Percentiles rank a stretch among this genome's conserved stretches.
phyloP scores from a whole-genome alignment of 2,888 invertebrate species.

The Galerucella nymphaeae region DNA sequence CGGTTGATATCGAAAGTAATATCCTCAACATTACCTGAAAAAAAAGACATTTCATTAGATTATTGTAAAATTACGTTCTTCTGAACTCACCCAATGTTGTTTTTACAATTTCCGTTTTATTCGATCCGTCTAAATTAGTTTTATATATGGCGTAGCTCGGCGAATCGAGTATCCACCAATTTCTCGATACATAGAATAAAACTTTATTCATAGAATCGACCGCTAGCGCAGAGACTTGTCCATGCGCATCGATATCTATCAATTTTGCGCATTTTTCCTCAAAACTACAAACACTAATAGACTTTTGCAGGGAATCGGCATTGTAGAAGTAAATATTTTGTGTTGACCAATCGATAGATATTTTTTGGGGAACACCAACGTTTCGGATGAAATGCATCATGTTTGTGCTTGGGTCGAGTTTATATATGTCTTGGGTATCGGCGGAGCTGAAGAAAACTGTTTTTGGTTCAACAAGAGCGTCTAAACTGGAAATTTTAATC shows the following conservation, averaged over 20 bases:
- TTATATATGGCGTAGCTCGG: slow-evolving; percentile 68
- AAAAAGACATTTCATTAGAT: not conserved
- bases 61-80: not conserved
- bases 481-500: slow-evolving; percentile 68
- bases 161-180: slow-evolving; percentile 62
- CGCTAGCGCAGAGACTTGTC: slow-evolving; percentile 70
- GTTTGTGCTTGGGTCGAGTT: slow-evolving; percentile 61
- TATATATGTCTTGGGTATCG: slow-evolving; percentile 63
- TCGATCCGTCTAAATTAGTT: slow-evolving; percentile 68
- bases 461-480: slow-evolving; percentile 64
- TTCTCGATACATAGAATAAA: slow-evolving; percentile 71
- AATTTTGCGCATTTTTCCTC: slow-evolving; percentile 61
- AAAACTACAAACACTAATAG: slow-evolving; percentile 61
- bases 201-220: slow-evolving; percentile 73
- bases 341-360: slow-evolving; percentile 81
- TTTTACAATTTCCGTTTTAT: slow-evolving; percentile 62
- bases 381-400: slow-evolving; percentile 61
- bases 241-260: slow-evolving; percentile 66
- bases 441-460: slow-evolving; percentile 67
- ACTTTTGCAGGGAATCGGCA: slow-evolving; percentile 54
- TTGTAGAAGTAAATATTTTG: slow-evolving; percentile 76
- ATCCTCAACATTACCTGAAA: slow-evolving; percentile 62
- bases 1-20: slow-evolving; percentile 68
- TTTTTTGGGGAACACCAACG: slow-evolving; percentile 67
- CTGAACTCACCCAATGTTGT: slow-evolving; percentile 46